Percentiles rank a stretch among this genome's conserved stretches.
These are phyloP conservation scores for Galendromus occidentalis DNA, from an alignment of 1,140 invertebrate species.

Conservation along the genomic window DNA sequence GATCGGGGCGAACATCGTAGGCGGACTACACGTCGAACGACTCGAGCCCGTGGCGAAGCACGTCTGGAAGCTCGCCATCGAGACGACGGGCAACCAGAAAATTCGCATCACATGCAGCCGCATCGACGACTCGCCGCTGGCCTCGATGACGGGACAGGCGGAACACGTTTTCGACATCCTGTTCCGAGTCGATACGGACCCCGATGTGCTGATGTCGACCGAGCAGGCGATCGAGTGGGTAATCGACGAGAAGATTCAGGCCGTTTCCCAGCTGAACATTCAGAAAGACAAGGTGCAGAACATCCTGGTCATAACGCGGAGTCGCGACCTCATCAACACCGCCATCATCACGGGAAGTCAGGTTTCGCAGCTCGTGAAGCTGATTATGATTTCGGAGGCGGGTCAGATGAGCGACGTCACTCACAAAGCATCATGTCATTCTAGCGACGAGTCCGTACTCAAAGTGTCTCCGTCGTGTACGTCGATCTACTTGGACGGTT, in stretches of 20 bases:
- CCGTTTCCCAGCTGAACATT: constrained; percentile 61
- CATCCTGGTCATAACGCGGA: constrained; percentile 81
- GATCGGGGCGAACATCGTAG: not conserved
- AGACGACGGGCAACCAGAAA: constrained; percentile 8
- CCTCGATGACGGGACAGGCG: constrained; percentile 69
- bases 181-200: constrained; percentile 41
- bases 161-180: constrained; percentile 45
- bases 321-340: constrained; percentile 60
- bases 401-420: constrained; percentile 86
- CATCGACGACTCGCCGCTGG: constrained; percentile 54
- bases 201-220: constrained; percentile 23
- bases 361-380: constrained; percentile 80
- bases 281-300: constrained; percentile 85
- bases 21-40: not conserved
- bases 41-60: not conserved
- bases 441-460: constrained; percentile 80
- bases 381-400: constrained; percentile 78
- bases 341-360: constrained; percentile 79
- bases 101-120: constrained; percentile 14
- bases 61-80: constrained; percentile 10
- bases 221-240: constrained; percentile 34
- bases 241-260: constrained; percentile 39
- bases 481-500: constrained; percentile 86
- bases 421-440: constrained; percentile 78
- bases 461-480: constrained; percentile 93